Base-by-base conservation (phyloP, 2,797 vertebrate species). In the Periophthalmus magnuspinnatus region DNA sequence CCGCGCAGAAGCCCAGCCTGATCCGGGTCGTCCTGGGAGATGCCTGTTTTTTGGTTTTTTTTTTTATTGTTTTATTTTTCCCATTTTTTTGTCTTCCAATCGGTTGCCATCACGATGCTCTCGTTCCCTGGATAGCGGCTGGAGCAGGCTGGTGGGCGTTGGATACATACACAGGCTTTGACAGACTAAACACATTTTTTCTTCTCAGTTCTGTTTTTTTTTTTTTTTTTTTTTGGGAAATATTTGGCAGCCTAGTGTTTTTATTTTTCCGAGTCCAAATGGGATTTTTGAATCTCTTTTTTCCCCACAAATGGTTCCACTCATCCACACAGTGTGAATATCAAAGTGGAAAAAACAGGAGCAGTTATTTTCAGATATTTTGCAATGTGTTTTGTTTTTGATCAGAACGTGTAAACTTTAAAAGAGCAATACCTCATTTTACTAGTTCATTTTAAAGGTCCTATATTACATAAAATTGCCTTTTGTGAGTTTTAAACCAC, bases 1-100 rank as follows among this genome's bases (percentile, higher is more conserved):
- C 75, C 71, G 33, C 19, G 59, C 33, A 4, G 33, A 17, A 83
- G 76, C 78, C 69, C 75, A 84, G 85, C 71, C 70, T 77, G 79
- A 84, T 79, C 70, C 22, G 66, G 78, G 77, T 77, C 69, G 81
- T 88, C 79, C 78, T 76, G 84, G 82, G 85, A 89, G 21, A 16
- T 22, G 72, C 64, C 70, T 55, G 75, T 28, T 56, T 56, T 24
- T 2, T 0, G 3, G 14, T n/a, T 21, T 52, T 52, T 52, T 52
- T 13, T 56, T 13, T 21, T 21, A 28, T 28, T 28, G 28, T 28
- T 28, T 28, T 28, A 28, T 24, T 19, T 6, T 22, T 22, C 2
- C 8, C n/a, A 28, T 28, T 83, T 83, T 24, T 63, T 87, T 81
- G 77, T 50, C 48, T 50, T 19, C 82, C 85, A 83, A 84, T 81